Evolutionary conservation across 1,140 invertebrate genomes (phyloP).

Genomic region (Drosophila ohnishii): DNA sequence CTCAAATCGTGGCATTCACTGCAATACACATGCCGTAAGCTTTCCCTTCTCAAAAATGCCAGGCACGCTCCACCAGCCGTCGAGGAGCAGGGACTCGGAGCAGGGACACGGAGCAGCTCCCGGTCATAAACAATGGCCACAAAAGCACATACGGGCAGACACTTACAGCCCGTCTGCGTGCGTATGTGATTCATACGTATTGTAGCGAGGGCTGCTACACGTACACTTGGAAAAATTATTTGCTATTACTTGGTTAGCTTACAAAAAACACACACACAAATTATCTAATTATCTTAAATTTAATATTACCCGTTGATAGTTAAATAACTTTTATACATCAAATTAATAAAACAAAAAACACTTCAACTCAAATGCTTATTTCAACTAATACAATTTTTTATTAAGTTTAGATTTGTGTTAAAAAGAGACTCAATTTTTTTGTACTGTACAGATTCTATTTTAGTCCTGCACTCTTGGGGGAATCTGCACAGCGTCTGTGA

Average conservation of each 20-base stretch:
- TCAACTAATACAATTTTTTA: too few relatives aligned
- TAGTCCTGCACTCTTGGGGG: slow-evolving; percentile 52
- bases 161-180: slow-evolving; percentile 36
- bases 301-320: too few relatives aligned
- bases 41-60: slow-evolving; percentile 64
- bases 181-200: slow-evolving; percentile 50
- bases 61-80: slow-evolving; percentile 62
- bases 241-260: neutral
- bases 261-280: neutral
- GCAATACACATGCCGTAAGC: slow-evolving; percentile 58
- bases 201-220: slow-evolving; percentile 28
- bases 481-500: slow-evolving; percentile 75
- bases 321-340: too few relatives aligned
- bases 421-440: too few relatives aligned
- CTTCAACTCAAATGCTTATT: too few relatives aligned
- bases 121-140: slow-evolving; percentile 69
- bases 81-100: slow-evolving; percentile 14
- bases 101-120: slow-evolving; percentile 23
- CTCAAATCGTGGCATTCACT: slow-evolving; percentile 71
- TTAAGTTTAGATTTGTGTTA: too few relatives aligned
- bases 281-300: neutral
- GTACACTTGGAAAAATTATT: neutral
- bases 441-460: slow-evolving; percentile 21
- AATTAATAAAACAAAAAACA: too few relatives aligned
- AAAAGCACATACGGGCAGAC: slow-evolving; percentile 52